Conservation (phyloP, 2,888 invertebrate genomes). For the Melanargia galathea region DNA sequence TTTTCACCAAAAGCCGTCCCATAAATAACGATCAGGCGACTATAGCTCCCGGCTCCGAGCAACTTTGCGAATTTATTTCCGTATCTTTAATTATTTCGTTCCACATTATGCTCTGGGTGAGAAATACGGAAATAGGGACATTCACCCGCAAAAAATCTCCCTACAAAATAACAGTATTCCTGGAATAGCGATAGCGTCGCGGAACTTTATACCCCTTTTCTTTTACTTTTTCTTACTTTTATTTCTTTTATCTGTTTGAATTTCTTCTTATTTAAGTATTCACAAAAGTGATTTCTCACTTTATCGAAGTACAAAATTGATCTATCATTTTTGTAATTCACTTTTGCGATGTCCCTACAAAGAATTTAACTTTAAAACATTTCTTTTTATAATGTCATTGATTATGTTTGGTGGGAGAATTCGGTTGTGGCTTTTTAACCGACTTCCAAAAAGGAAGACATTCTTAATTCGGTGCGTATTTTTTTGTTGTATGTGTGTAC, state of each 20-base stretch:
- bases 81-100: constrained; percentile 26
- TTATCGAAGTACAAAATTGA: too few relatives aligned
- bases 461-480: too few relatives aligned
- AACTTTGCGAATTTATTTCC: constrained; percentile 28
- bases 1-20: constrained; percentile 28
- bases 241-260: neutral
- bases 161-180: neutral
- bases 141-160: neutral
- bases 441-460: too few relatives aligned
- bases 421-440: too few relatives aligned
- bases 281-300: too few relatives aligned
- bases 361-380: too few relatives aligned
- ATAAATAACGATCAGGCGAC: constrained; percentile 32
- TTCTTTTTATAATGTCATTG: too few relatives aligned
- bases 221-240: neutral
- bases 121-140: neutral
- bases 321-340: too few relatives aligned
- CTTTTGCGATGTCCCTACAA: too few relatives aligned
- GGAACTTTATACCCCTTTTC: neutral
- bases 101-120: neutral
- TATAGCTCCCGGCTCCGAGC: constrained; percentile 15
- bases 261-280: too few relatives aligned
- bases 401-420: too few relatives aligned
- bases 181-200: neutral
- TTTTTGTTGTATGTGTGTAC: too few relatives aligned